Conservation (phyloP, 2,113 vertebrate genomes). For the Corvus cornix region DNA sequence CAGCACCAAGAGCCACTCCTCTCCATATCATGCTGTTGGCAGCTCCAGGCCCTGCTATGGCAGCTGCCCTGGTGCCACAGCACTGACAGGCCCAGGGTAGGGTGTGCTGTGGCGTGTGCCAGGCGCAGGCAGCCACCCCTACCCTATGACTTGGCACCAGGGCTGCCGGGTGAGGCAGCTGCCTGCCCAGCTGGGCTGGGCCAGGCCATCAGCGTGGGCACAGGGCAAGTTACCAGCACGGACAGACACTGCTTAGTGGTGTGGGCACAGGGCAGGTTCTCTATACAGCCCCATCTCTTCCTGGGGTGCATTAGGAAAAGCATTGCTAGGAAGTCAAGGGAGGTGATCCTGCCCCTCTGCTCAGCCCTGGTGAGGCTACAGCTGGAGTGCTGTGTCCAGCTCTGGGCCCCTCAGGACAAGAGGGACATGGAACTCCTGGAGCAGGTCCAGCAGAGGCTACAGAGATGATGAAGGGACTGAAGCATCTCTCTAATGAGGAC, state of each 20-base stretch:
- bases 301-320: not conserved
- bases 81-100: not conserved
- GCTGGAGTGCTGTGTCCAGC: not conserved
- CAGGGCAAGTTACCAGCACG: rapidly evolving
- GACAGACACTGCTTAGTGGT: not conserved
- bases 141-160: rapidly evolving
- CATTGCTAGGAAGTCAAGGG: not conserved
- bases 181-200: not conserved
- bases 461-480: not conserved
- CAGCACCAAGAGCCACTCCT: not conserved
- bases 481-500: not conserved
- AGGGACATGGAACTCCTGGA: not conserved
- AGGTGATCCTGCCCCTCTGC: not conserved
- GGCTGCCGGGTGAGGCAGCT: rapidly evolving
- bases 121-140: rapidly evolving
- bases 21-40: rapidly evolving
- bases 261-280: rapidly evolving
- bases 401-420: not conserved
- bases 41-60: not conserved
- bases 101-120: rapidly evolving
- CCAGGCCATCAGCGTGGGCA: rapidly evolving
- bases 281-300: not conserved
- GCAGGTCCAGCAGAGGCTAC: not conserved
- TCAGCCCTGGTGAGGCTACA: not conserved
- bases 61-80: rapidly evolving